Evolutionary conservation across 2,113 vertebrate species (phyloP).

Genomic region (Calyptommatus sinebrachiatus): DNA sequence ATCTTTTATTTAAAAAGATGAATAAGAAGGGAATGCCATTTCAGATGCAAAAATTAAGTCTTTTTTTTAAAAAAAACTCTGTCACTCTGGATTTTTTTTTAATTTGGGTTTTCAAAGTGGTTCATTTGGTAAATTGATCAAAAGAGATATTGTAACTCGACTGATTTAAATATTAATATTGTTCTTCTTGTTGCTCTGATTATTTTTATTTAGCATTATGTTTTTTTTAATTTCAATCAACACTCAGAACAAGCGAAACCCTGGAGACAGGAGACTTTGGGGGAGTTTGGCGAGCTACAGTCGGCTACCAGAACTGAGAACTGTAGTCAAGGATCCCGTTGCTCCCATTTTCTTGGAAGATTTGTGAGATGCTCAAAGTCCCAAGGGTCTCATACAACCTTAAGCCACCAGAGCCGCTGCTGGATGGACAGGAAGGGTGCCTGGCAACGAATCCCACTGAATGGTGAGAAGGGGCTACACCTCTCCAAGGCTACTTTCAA

Average conservation of each 20-base stretch:
- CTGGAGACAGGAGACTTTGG: neutral
- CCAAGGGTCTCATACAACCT: neutral
- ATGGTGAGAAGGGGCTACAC: neutral
- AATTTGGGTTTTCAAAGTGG: conserved; percentile 55
- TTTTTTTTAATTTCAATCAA: neutral
- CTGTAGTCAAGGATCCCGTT: neutral
- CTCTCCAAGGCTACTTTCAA: neutral
- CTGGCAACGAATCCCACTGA: neutral
- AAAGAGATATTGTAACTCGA: conserved; percentile 63
- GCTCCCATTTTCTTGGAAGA: no score
- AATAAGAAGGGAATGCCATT: neutral
- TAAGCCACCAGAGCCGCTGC: neutral
- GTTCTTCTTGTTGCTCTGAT: no score
- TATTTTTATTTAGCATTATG: no score
- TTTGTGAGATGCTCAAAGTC: neutral
- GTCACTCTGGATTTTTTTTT: conserved; percentile 23
- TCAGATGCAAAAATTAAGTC: conserved; percentile 53
- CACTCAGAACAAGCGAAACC: neutral
- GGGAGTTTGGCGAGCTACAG: neutral
- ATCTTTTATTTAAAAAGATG: neutral
- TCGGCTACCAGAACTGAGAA: neutral
- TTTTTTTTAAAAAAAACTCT: conserved; percentile 37
- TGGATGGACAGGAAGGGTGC: no score
- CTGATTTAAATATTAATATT: conserved; percentile 21
- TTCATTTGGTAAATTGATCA: conserved; percentile 62